A percentile compares a stretch with the other conserved stretches of the same genome.
Evolutionary conservation across 2,888 invertebrate species (phyloP).

Genomic region (Eupithecia subfuscata): DNA sequence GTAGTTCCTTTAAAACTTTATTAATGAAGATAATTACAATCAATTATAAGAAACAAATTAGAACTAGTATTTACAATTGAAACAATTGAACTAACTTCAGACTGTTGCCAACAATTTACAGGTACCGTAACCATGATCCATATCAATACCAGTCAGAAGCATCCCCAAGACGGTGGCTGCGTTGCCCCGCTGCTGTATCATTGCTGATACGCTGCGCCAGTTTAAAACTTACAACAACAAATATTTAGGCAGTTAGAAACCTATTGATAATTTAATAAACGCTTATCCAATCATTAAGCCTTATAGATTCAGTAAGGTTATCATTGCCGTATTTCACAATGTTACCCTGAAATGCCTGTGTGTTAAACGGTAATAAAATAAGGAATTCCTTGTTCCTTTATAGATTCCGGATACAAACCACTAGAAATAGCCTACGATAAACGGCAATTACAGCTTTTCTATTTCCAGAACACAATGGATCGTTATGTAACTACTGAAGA

Average conservation of each 20-base stretch:
- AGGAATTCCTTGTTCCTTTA: conserved; percentile 28
- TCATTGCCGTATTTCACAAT: neutral
- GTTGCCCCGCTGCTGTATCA: no score
- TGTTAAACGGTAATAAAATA: conserved; percentile 25
- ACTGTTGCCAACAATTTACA: no score
- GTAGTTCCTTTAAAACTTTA: neutral
- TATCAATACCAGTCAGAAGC: no score
- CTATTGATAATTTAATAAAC: neutral
- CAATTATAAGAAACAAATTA: no score
- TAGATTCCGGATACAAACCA: conserved; percentile 14
- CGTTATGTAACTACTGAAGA: neutral
- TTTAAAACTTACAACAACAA: neutral
- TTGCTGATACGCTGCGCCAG: no score
- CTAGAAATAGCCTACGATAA: conserved; percentile 24
- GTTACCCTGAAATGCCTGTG: neutral
- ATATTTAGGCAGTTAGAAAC: neutral
- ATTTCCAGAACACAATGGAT: conserved; percentile 34
- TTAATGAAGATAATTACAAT: no score
- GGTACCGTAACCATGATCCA: no score
- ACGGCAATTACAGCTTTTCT: conserved; percentile 24
- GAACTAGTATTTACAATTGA: no score
- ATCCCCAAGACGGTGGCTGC: no score
- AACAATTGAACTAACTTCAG: no score
- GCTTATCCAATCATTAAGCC: neutral
- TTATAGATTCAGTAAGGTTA: neutral